A percentile compares a stretch with the other conserved stretches of the same genome.
These are phyloP conservation scores for Heptranchias perlo DNA, from an alignment of 2,113 vertebrate genomes.

Conservation along the genomic window DNA sequence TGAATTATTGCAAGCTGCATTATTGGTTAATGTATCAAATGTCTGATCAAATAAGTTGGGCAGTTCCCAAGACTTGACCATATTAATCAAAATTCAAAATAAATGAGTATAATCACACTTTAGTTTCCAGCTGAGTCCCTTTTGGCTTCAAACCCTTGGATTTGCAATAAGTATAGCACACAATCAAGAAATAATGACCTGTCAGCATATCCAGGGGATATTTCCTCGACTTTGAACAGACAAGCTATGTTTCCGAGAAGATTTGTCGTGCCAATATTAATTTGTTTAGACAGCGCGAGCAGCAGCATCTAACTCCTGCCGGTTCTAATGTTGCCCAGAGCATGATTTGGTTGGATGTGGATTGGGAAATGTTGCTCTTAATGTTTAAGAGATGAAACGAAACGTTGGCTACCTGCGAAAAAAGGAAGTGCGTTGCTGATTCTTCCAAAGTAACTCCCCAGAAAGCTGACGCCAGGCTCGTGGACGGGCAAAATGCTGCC, in stretches of 20 bases:
- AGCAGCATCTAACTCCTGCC: not conserved
- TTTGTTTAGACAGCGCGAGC: not conserved
- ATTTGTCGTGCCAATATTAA: not conserved
- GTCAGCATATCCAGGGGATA: constrained; percentile 16
- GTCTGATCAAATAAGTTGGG: not conserved
- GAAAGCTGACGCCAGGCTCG: too few species aligned
- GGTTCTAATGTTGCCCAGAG: not conserved
- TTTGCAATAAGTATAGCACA: constrained; percentile 6
- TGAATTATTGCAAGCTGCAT: not conserved
- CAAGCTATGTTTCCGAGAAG: not conserved
- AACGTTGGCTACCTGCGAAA: not conserved
- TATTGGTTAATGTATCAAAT: not conserved
- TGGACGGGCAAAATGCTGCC: not conserved
- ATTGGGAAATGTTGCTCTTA: not conserved
- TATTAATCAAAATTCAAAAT: constrained; percentile 58
- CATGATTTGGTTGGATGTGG: not conserved
- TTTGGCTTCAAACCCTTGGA: constrained; percentile 1
- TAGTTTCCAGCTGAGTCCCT: constrained; percentile 42
- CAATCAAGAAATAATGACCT: constrained; percentile 40
- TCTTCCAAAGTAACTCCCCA: not conserved
- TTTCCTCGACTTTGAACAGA: not conserved
- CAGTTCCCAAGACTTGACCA: constrained; percentile 47
- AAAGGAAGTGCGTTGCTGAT: not conserved
- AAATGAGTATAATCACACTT: constrained; percentile 52
- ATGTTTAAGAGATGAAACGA: not conserved